These are phyloP conservation scores for Caenorhabditis afra DNA, from an alignment of 2,888 invertebrate genomes.

Conservation along the genomic window DNA sequence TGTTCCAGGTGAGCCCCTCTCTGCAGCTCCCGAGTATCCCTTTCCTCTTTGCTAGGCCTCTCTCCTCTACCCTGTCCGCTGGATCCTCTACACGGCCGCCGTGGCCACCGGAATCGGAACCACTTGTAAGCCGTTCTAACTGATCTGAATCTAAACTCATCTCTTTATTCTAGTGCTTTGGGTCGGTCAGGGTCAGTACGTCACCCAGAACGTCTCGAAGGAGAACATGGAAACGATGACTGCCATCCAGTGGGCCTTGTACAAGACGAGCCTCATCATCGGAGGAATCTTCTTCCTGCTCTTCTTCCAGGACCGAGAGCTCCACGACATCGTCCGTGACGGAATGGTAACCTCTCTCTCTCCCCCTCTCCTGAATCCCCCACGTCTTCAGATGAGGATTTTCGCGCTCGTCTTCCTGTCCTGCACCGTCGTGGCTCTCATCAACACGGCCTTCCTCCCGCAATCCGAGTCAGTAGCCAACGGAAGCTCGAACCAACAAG, in stretches of 20 bases:
- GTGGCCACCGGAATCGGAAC: background rate
- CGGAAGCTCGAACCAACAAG: background rate
- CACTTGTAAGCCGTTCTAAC: background rate
- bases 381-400: conserved; percentile 6
- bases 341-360: conserved; percentile 1
- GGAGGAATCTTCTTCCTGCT: conserved; percentile 32
- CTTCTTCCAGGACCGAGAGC: conserved; percentile 8
- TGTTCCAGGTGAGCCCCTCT: conserved; percentile 7
- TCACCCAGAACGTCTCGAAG: conserved; percentile 28
- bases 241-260: conserved; percentile 45
- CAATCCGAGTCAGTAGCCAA: conserved; percentile 26
- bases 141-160: background rate
- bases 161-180: conserved; percentile 21
- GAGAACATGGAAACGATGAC: conserved; percentile 43
- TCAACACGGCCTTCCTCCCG: conserved; percentile 22
- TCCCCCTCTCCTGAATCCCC: background rate
- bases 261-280: conserved; percentile 37
- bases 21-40: background rate
- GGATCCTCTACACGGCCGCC: too few species aligned
- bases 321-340: conserved; percentile 7
- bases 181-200: conserved; percentile 57
- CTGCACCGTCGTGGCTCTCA: background rate
- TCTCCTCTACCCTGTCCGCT: too few species aligned
- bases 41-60: background rate
- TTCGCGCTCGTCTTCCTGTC: conserved; percentile 19